phyloP scores from a whole-genome alignment of 1,140 invertebrate species.

The Drosophila santomea region DNA sequence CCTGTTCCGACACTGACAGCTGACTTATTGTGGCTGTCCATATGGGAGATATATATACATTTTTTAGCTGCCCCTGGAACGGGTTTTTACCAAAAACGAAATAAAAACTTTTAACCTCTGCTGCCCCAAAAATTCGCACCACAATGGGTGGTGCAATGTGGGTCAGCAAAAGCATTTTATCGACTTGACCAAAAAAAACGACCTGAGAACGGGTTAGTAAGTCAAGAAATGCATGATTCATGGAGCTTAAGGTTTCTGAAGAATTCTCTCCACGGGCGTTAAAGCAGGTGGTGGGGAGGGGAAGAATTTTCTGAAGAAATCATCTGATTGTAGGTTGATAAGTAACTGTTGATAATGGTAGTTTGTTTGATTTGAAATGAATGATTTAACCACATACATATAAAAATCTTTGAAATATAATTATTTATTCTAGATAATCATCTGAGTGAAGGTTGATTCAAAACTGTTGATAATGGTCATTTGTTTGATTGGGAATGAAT shows the following conservation, averaged over 20 bases:
- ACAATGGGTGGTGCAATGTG: slow-evolving; percentile 58
- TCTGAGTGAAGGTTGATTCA: slow-evolving; percentile 3
- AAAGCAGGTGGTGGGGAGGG: slow-evolving; percentile 1
- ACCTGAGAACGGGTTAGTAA: slow-evolving; percentile 67
- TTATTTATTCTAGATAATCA: background rate
- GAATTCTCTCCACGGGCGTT: slow-evolving; percentile 17
- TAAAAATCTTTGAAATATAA: no score
- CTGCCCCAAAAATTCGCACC: slow-evolving; percentile 39
- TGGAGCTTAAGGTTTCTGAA: slow-evolving; percentile 36
- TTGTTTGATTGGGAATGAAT: no score
- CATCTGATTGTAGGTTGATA: slow-evolving; percentile 1
- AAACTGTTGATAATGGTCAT: background rate
- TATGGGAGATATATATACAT: slow-evolving; percentile 17
- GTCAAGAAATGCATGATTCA: slow-evolving; percentile 62
- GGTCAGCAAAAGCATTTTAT: slow-evolving; percentile 67
- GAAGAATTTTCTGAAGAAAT: background rate
- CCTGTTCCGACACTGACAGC: slow-evolving; percentile 46
- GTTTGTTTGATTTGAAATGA: no score
- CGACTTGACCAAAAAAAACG: slow-evolving; percentile 53
- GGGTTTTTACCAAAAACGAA: slow-evolving; percentile 42
- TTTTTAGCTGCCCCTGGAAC: slow-evolving; percentile 47
- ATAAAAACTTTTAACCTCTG: slow-evolving; percentile 63
- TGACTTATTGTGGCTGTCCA: slow-evolving; percentile 53
- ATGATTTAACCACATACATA: no score
- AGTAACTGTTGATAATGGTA: background rate